phyloP scores from a whole-genome alignment of 2,888 invertebrate species.

The Pecten maximus region DNA sequence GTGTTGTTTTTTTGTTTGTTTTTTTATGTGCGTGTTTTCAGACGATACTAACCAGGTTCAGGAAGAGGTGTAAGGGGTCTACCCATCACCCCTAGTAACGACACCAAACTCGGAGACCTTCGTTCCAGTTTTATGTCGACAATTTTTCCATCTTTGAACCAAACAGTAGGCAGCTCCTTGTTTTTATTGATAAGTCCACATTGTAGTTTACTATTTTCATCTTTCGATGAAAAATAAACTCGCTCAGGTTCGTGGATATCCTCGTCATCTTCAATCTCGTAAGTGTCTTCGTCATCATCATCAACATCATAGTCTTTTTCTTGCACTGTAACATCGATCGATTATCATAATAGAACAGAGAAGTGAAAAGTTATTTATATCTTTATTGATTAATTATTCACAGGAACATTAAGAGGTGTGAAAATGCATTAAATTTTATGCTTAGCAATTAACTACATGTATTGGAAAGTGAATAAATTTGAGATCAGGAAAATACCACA shows the following conservation, averaged over 20 bases:
- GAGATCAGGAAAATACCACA: no score
- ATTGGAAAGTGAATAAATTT: no score
- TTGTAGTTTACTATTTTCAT: conserved; percentile 50
- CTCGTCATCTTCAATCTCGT: conserved; percentile 34
- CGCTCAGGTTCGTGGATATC: conserved; percentile 36
- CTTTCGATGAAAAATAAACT: conserved; percentile 44
- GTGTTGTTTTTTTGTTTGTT: no score
- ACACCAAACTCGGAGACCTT: conserved; percentile 39
- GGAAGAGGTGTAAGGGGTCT: conserved; percentile 41
- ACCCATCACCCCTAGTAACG: conserved; percentile 38
- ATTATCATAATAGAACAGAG: no score
- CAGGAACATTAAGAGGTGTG: no score
- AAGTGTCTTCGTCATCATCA: background rate
- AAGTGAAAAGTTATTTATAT: no score
- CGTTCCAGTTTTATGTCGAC: conserved; percentile 48
- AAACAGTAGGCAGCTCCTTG: conserved; percentile 67
- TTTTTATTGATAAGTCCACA: conserved; percentile 64
- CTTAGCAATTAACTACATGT: no score
- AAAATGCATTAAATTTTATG: no score
- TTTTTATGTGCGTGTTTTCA: no score
- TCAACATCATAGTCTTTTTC: background rate
- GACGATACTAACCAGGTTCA: conserved; percentile 42
- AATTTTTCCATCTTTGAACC: conserved; percentile 74
- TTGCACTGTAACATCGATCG: background rate
- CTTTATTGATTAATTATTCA: no score